Base-by-base conservation (phyloP, 2,797 vertebrate species). In the Clangula hyemalis region DNA sequence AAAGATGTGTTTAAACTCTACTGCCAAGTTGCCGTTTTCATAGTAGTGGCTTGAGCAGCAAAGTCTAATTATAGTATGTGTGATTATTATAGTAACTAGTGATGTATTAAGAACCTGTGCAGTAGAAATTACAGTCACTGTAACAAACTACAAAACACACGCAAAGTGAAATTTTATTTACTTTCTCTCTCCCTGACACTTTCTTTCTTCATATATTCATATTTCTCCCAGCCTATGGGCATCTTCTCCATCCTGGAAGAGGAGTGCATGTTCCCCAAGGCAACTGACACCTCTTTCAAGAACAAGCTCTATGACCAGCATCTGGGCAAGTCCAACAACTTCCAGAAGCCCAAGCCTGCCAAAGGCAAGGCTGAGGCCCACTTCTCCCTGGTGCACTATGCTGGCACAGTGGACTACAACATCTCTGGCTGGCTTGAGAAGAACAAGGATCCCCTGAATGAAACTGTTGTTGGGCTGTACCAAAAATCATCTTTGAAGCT, bases 371-470 rank as follows among this genome's bases (percentile, higher is more conserved):
- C 96, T 8, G 99, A 99, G 92, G 99, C 98, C 4, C 99, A 99
- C 97, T 99, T 99, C 93, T 98, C 98, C 0, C 95, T 98, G 81
- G 72, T 98, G 18, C 99, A 99, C 96, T 99, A 99, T 0, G 98
- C 99, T 3, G 98, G 99, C 11, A 99, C 98, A 0, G 99, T 99
- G 93, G 98, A 99, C 85, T 99, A 99, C 97, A 99, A 99, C 84
- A 98, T 99, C 11, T 0, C 6, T 20, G 98, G 99, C 19, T 99
- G 99, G 99, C 97, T 99, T 4, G 98, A 96, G 3, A 96, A 96
- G 45, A 99, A 99, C 97, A 99, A 99, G 98, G 99, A 99, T 6
- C 98, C 98, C 36, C 41, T 99, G 97, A 99, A 99, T 3, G 98
- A 99, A 71, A 98, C 98, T 3, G 97, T 99, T 16, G 18, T 99